phyloP scores from a whole-genome alignment of 2,797 vertebrate genomes.

The Aeoliscus strigatus region DNA sequence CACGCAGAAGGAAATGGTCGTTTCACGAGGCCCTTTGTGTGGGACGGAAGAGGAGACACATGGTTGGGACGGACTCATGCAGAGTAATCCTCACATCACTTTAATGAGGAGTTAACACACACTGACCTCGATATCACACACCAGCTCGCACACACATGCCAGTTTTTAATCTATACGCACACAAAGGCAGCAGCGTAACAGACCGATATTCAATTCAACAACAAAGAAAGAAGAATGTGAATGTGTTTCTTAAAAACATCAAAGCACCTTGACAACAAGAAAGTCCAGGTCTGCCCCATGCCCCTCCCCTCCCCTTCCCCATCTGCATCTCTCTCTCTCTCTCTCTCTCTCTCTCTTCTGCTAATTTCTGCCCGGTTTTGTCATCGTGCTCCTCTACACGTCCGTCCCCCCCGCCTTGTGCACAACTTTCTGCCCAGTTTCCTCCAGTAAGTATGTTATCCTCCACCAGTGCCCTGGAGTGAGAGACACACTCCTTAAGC shows the following conservation, averaged over 20 bases:
- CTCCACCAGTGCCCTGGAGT: conserved; percentile 15
- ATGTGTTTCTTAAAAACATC: neutral
- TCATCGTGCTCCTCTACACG: conserved; percentile 25
- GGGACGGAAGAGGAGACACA: conserved; percentile 40
- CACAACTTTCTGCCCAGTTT: conserved; percentile 37
- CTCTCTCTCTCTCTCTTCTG: conserved; percentile 19
- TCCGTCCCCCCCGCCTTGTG: conserved; percentile 27
- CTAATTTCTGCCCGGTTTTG: conserved; percentile 31
- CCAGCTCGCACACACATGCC: conserved; percentile 3
- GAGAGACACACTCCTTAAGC: neutral
- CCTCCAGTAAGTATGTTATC: conserved; percentile 20
- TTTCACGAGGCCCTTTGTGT: conserved; percentile 14
- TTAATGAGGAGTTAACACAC: conserved; percentile 55
- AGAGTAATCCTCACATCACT: conserved; percentile 62
- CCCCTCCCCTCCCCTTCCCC: conserved; percentile 53
- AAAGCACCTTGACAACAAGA: conserved; percentile 21
- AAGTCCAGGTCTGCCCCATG: conserved; percentile 6
- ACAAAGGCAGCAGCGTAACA: neutral
- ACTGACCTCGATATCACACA: conserved; percentile 46
- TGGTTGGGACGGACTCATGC: conserved; percentile 36
- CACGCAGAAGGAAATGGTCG: conserved; percentile 1
- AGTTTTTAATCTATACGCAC: neutral
- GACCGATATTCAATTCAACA: no score
- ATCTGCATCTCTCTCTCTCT: conserved; percentile 33
- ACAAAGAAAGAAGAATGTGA: neutral